Base-by-base conservation (phyloP, 1,140 invertebrate genomes). In the Drosophila sp. region DNA sequence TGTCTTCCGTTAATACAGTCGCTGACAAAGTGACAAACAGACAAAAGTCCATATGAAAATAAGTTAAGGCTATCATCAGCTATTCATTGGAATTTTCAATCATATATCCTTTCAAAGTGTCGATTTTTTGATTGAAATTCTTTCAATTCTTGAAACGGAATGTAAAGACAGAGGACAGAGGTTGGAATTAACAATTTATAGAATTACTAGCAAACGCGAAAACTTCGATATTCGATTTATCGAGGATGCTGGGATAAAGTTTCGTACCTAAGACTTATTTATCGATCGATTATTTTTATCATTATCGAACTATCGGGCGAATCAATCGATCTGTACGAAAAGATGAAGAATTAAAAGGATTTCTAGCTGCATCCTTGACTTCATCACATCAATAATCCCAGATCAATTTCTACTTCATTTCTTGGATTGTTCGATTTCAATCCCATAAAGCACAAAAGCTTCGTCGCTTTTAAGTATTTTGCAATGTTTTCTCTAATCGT, bases 1-100 rank as follows among this genome's bases (percentile, higher is more conserved):
- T 33, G 40, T 62, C 41, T 61, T 56, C 38, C 40, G 55, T 44
- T 79, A 80, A 80, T 79, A 70, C 70, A 80, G 54, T 79, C 61
- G 11, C 35, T 63, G 25, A 56, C 27, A 60, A 50, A 60, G 25
- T 58, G 56, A 33, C 32, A 69, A 60, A 56, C 50, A 70, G 65
- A 66, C 60, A 72, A 62, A 75, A 75, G 66, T 60, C 68, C 68
- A 82, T 76, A 76, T 83, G 66, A 66, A 79, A 83, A 79, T 79
- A 72, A 40, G 47, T 60, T 60, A 23, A 64, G 71, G 23, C 44
- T 23, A 50, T 50, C 23, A 10, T 50, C 44, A 50, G 44, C 2
- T 50, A 50, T 50, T 50, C 44, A 50, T 10, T 50, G 44, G 25
- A 50, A 50, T 50, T 50, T 50, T 50, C 44, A 50, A 50, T 50